A percentile compares a stretch with the other conserved stretches of the same genome.
These are phyloP conservation scores for rat (Rattus norvegicus) DNA, from an alignment of 2,113 vertebrate species.

Conservation along the genomic window GRCr8 NC_086019.1:4897501-4898000, in stretches of 20 bases:
- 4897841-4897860: background rate
- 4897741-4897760: background rate
- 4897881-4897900: background rate
- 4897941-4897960: background rate
- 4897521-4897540: background rate
- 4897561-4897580: background rate
- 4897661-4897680: background rate
- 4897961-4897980: background rate
- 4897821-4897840: background rate
- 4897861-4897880: background rate
- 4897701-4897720: background rate
- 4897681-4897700: background rate
- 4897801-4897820: background rate
- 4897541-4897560: conserved; percentile 15
- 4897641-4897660: background rate
- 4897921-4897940: too few species aligned
- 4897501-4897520: background rate
- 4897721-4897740: background rate
- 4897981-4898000: background rate
- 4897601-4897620: background rate
- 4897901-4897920: background rate
- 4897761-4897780: background rate
- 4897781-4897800: background rate
- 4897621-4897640: background rate
- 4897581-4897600: background rate